A percentile compares a stretch with the other conserved stretches of the same genome.
phyloP scores from a whole-genome alignment of 2,113 vertebrate genomes.

The Onychorhynchus coronatus region DNA sequence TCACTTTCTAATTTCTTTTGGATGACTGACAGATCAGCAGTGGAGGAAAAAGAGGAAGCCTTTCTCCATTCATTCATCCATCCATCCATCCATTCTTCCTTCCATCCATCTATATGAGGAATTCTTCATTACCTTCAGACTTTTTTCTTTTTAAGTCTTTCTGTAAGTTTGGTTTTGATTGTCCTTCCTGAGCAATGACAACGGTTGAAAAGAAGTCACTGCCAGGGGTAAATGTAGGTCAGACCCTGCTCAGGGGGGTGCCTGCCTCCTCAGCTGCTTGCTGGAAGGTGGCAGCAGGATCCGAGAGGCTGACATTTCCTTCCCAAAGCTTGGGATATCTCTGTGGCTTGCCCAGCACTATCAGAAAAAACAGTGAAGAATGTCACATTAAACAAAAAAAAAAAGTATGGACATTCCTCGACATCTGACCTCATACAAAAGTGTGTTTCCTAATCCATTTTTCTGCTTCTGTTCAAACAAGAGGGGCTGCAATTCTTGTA shows the following conservation, averaged over 20 bases:
- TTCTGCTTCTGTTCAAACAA: neutral
- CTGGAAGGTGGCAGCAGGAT: neutral
- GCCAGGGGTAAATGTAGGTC: neutral
- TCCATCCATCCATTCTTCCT: neutral
- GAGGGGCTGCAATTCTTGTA: neutral
- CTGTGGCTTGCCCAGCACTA: neutral
- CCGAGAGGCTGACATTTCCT: accelerated
- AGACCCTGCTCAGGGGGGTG: neutral
- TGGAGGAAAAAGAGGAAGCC: neutral
- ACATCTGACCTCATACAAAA: accelerated
- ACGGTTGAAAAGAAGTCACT: neutral
- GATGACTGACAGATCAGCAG: neutral
- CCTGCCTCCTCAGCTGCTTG: neutral
- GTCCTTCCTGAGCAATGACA: neutral
- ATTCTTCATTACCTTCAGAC: neutral
- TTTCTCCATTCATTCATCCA: neutral
- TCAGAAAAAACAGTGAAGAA: neutral
- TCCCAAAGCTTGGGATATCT: neutral
- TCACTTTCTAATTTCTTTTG: neutral
- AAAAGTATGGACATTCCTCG: neutral
- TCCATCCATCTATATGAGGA: neutral
- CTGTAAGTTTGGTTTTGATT: neutral
- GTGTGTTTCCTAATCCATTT: neutral
- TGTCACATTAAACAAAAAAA: neutral
- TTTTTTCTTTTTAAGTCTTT: neutral